A percentile compares a stretch with the other conserved stretches of the same genome.
Conservation (phyloP, 92 coral and sea anemone genomes). For the Epizoanthus fatuus region DNA sequence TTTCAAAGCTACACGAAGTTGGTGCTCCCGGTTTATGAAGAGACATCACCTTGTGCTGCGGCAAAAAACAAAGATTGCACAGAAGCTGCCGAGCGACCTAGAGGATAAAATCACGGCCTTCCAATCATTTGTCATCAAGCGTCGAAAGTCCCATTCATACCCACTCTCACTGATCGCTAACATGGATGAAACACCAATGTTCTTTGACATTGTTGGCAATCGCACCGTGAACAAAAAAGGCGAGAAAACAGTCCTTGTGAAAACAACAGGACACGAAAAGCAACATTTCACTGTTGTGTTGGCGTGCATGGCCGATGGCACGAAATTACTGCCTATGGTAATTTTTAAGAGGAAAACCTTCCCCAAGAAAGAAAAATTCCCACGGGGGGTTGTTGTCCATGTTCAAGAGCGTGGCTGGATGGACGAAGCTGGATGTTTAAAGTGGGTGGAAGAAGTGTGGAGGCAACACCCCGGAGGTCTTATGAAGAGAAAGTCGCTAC, state of each 20-base stretch:
- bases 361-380: conserved; percentile 5
- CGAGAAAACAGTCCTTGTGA: conserved; percentile 23
- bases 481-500: neutral
- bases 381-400: neutral
- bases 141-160: neutral
- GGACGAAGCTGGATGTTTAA: conserved; percentile 13
- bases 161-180: conserved; percentile 14
- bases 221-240: conserved; percentile 25
- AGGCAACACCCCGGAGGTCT: too few relatives aligned
- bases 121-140: neutral
- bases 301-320: neutral
- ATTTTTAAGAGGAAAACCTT: neutral
- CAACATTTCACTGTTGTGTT: neutral
- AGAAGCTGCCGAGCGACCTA: neutral
- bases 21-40: neutral
- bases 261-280: conserved; percentile 37
- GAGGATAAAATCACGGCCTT: neutral
- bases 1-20: neutral
- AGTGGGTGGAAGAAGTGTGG: too few relatives aligned
- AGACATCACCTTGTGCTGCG: neutral
- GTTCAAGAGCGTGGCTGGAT: neutral
- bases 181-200: conserved; percentile 40
- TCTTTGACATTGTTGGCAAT: conserved; percentile 35
- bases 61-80: neutral
- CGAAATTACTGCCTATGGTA: neutral